These are phyloP conservation scores for Eretmocerus hayati DNA, from an alignment of 2,888 invertebrate genomes.

Conservation along the genomic window DNA sequence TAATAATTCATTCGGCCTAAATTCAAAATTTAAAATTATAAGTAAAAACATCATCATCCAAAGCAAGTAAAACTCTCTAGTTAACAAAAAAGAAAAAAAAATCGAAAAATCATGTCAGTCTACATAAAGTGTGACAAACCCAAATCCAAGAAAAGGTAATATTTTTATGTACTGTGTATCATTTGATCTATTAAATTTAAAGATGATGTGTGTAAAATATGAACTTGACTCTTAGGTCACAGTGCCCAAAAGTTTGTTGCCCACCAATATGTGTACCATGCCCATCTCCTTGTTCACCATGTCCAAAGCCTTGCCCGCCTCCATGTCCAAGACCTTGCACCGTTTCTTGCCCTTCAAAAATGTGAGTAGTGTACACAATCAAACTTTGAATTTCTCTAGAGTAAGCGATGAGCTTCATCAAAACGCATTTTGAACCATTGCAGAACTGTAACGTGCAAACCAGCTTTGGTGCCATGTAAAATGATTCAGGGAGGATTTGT, in stretches of 20 bases:
- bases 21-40: too few species aligned
- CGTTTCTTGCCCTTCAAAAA: not conserved
- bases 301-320: not conserved
- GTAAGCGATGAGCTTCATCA: too few species aligned
- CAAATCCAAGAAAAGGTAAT: slow-evolving; percentile 16
- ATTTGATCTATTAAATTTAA: not conserved
- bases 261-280: not conserved
- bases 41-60: too few species aligned
- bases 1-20: too few species aligned
- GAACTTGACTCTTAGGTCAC: not conserved
- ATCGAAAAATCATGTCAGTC: slow-evolving; percentile 17
- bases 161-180: too few species aligned
- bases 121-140: slow-evolving; percentile 24
- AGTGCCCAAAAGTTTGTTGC: not conserved
- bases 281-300: not conserved
- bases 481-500: not conserved
- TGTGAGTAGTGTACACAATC: too few species aligned
- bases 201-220: not conserved
- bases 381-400: too few species aligned
- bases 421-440: too few species aligned
- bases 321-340: not conserved
- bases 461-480: not conserved
- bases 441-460: not conserved
- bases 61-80: not conserved
- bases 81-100: not conserved